Base-by-base conservation (phyloP, 53 echinoderm and acorn worm genomes). In the Temnopleurus reevesii region DNA sequence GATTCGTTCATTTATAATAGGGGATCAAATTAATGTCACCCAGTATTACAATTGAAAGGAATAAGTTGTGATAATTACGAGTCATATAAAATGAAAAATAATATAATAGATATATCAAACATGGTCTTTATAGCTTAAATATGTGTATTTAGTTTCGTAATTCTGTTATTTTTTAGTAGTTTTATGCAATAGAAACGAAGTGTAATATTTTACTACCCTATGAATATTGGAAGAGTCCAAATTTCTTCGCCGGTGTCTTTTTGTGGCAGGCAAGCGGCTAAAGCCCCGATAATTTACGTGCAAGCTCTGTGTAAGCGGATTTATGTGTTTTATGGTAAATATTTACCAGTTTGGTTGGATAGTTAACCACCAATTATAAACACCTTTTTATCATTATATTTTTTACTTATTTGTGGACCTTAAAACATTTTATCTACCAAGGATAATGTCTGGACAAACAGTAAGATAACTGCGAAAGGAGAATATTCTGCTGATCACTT, bases 341-440 rank as follows among this genome's bases (percentile, higher is more conserved):
- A 71, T 71, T 71, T 71, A 71, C 71, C 71, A 71, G 36, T 38
- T 36, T 41, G 71, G 71, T 21, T 5, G 18, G 56, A 71, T 63
- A 65, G 71, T 71, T 71, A 71, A 38, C 71, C 41, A n/a, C 19
- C 71, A n/a, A 71, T 71, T 71, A 71, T 71, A 71, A 8, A 71
- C 71, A 71, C 71, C 34, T 71, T 15, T 41, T 71, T 71, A 71
- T 71, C 71, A 5, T 36, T n/a, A 18, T 71, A 18, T 38, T 41
- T 41, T 31, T n/a, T 71, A 8, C n/a, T 23, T n/a, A 56, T 2
- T 71, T 36, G 38, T 41, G 27, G 4, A 71, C 58, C 58, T 3
- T 21, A 71, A n/a, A 47, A 30, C 45, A 26, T 46, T 49, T 80
- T 47, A 12, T 38, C 23, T 38, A 1, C 13, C 33, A 1, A 17